Evolutionary conservation across 2,888 invertebrate genomes (phyloP), one percentile per base, ranked within the genome.

Genomic region (Agapostemon virescens): DNA sequence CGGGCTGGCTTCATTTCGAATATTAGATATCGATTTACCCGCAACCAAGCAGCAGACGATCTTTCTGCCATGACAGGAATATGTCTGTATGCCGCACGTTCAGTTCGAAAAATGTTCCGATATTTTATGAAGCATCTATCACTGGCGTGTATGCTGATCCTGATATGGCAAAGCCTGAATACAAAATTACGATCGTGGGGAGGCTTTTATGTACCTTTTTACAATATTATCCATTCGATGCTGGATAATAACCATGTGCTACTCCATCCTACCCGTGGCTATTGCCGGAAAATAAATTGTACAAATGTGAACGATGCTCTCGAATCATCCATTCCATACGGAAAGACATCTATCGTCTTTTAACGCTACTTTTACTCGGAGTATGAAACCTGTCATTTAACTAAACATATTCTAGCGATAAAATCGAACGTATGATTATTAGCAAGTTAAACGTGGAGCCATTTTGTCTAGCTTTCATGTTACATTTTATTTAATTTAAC

Each of bases 21-120:
- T 80, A 75, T 76, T 81, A 72, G 72, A 81, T 74, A 70, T 64
- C 81, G 74, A 81, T 72, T 42, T 38, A 23, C 67, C 38, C 33
- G 55, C 52, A 33, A 40, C 69, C 40, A 52, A 68, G 33, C 45
- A 15, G 9, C 33, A 38, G 26, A 63, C n/a, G 36, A 58, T n/a
- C 15, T 49, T 64, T 23, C 38, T 17, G 15, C 13, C 45, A 13
- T 30, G 17, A 45, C 30, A 17, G 40, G 30, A 45, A 66, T 52
- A 63, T 17, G 26, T 2, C n/a, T 63, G 38, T 26, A 2, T 7
- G 23, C 36, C 68, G 71, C 38, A 61, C 72, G 38, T 23, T 20
- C 49, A 40, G 45, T 11, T n/a, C 45, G 69, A 73, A 79, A 80
- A 73, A 69, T 72, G 26, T 17, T 40, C n/a, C 64, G 64, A 69